These are phyloP conservation scores for Psittacula echo DNA, from an alignment of 2,797 vertebrate species.

Conservation along the genomic window DNA sequence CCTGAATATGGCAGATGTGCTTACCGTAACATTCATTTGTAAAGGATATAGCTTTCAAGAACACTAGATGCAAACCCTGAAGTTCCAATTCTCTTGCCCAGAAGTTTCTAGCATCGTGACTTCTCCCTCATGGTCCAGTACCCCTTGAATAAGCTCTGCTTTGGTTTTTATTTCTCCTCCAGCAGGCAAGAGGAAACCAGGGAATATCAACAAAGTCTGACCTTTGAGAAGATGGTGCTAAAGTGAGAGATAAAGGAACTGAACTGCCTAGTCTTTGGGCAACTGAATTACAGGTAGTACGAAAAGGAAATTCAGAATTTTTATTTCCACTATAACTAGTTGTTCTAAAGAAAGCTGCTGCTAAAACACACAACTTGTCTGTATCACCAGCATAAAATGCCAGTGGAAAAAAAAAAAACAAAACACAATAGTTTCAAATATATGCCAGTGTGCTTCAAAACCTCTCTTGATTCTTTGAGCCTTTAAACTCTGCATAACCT, in stretches of 20 bases:
- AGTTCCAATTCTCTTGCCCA: not conserved
- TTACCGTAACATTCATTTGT: not conserved
- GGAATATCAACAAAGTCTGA: not conserved
- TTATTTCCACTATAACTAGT: not conserved
- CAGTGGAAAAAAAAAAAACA: not conserved
- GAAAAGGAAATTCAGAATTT: not conserved
- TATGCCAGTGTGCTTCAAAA: not conserved
- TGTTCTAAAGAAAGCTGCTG: not conserved
- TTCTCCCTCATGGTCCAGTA: not conserved
- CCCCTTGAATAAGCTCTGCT: not conserved
- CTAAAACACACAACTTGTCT: not conserved
- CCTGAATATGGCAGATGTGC: rapidly evolving
- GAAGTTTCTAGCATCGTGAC: not conserved
- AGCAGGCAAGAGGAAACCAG: not conserved
- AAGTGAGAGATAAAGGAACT: not conserved
- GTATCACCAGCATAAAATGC: not conserved
- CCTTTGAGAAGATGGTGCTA: not conserved
- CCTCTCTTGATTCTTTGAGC: not conserved
- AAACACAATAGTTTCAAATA: not conserved
- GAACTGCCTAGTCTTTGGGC: not conserved
- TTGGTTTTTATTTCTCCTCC: too few relatives aligned
- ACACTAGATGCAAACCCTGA: not conserved
- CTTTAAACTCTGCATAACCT: not conserved
- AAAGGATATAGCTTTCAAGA: not conserved
- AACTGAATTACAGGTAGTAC: rapidly evolving